Evolutionary conservation across 2,797 vertebrate genomes (phyloP), one percentile per base, ranked within the genome.

Genomic region (Gymnothorax javanicus): DNA sequence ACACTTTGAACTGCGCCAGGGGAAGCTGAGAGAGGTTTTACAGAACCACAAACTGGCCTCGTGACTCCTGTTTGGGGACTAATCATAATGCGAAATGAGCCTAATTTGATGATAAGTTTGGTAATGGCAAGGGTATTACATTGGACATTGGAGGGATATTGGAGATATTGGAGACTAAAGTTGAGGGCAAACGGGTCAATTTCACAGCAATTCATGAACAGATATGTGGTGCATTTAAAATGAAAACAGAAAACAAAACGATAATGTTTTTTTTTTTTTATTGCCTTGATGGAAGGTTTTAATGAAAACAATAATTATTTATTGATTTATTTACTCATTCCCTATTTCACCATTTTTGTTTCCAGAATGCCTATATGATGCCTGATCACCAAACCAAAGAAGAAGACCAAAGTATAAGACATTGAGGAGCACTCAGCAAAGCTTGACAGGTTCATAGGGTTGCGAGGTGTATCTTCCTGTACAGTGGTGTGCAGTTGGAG

Each of bases 151-250:
- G 33, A 43, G 33, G 33, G 33, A 43, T 43, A 43, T 43, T 43
- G 33, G 33, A 43, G 33, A 43, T 43, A 43, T 43, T 43, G 33
- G 33, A 43, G 33, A 43, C 92, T 91, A 82, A 89, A 8, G 62
- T 90, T 84, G 90, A 27, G 86, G 91, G 89, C 69, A 91, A 90
- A 92, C 87, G 90, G 50, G 73, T 81, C 88, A 79, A 89, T 0
- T 25, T 87, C 84, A 90, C 90, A 83, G 83, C 93, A 92, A 95
- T 93, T 92, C 89, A 88, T 91, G 93, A 96, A 84, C 93, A 93
- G 91, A 89, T 79, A 23, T 25, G 84, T 54, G 5, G 8, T 71
- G 59, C 43, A 54, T 56, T 79, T 81, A 54, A 71, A 83, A 85
- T 58, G 71, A 85, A 85, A 7, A 6, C 52, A 13, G 64, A 52